phyloP scores from a whole-genome alignment of 2,797 vertebrate species.

The Poecilia picta region DNA sequence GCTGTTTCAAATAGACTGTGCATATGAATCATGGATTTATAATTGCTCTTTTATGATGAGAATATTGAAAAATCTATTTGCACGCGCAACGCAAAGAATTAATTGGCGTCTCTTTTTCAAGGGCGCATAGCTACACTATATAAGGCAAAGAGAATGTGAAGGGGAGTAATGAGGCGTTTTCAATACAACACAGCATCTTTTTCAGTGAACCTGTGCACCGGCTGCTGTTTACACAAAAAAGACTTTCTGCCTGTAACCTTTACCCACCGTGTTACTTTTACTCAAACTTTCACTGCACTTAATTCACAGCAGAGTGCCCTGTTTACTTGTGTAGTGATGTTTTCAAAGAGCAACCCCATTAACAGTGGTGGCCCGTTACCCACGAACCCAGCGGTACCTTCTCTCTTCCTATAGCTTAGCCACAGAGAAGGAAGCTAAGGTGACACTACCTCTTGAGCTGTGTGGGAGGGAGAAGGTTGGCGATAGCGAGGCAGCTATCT shows the following conservation, averaged over 20 bases:
- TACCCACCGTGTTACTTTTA: slow-evolving; percentile 66
- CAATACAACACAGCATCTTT: slow-evolving; percentile 50
- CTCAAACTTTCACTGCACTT: slow-evolving; percentile 74
- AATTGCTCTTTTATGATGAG: slow-evolving; percentile 82
- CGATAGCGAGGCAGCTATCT: slow-evolving; percentile 57
- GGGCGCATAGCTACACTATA: slow-evolving; percentile 72
- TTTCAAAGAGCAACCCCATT: slow-evolving; percentile 78
- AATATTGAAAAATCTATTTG: slow-evolving; percentile 79
- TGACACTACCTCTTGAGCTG: slow-evolving; percentile 70
- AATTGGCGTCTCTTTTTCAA: slow-evolving; percentile 80
- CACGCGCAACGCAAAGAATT: slow-evolving; percentile 75
- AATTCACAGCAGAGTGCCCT: slow-evolving; percentile 66
- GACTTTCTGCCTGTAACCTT: slow-evolving; percentile 67
- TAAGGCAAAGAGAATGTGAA: slow-evolving; percentile 61
- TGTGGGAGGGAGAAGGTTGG: slow-evolving; percentile 61
- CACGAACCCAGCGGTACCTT: slow-evolving; percentile 58
- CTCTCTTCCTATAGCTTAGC: slow-evolving; percentile 49
- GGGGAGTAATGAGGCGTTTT: slow-evolving; percentile 70
- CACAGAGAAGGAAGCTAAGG: slow-evolving; percentile 54
- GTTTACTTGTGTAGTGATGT: slow-evolving; percentile 74
- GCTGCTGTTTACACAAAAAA: slow-evolving; percentile 50
- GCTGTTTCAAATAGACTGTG: slow-evolving; percentile 76
- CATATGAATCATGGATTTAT: slow-evolving; percentile 80
- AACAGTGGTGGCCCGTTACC: slow-evolving; percentile 65
- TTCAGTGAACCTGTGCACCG: slow-evolving; percentile 51